These are phyloP conservation scores for Lagopus leucura DNA, from an alignment of 2,113 vertebrate genomes.

Conservation along the genomic window DNA sequence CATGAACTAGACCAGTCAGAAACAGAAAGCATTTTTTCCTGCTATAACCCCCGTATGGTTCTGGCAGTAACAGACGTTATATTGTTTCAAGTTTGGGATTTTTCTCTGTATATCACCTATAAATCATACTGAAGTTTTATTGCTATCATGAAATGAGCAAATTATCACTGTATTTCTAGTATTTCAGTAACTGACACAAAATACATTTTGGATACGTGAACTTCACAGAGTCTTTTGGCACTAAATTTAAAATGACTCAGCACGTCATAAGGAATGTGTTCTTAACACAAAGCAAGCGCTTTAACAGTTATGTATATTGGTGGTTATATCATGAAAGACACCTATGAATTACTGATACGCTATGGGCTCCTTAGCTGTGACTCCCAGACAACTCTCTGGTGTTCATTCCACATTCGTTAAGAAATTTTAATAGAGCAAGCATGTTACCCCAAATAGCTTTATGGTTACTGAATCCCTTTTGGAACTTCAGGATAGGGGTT, in stretches of 20 bases:
- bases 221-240: background rate
- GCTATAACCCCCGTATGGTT: background rate
- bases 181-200: background rate
- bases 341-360: background rate
- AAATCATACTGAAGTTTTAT: background rate
- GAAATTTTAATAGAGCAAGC: background rate
- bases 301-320: background rate
- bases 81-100: background rate
- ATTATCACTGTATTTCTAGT: background rate
- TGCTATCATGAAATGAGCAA: background rate
- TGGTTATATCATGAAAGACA: background rate
- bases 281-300: background rate
- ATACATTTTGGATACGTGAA: background rate
- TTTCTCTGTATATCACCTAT: background rate
- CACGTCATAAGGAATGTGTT: background rate
- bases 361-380: background rate
- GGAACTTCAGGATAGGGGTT: background rate
- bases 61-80: background rate
- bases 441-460: background rate
- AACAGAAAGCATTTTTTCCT: background rate
- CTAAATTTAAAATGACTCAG: background rate
- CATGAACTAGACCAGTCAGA: constrained; percentile 25
- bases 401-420: background rate
- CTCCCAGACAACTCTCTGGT: background rate
- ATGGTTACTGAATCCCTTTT: background rate